phyloP scores from a whole-genome alignment of 2,797 vertebrate genomes.

The Pseudochromis fuscus region DNA sequence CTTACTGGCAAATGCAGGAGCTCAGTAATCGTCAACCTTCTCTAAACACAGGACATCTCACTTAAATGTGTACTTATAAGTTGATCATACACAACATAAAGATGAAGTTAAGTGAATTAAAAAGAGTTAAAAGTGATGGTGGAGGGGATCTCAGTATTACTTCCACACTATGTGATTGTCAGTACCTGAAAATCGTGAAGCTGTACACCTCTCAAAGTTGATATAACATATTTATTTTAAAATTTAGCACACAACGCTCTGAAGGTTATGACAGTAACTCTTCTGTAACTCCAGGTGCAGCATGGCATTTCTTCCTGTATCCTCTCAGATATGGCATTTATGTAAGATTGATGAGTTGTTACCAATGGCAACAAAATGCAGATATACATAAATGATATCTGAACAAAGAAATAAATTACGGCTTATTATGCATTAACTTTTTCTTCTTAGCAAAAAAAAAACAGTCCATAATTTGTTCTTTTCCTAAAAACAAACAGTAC shows the following conservation, averaged over 20 bases:
- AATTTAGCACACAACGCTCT: too few species aligned
- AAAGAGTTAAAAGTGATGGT: not conserved
- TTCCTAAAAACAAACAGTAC: conserved; percentile 5
- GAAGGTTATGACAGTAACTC: not conserved
- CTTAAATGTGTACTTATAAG: too few species aligned
- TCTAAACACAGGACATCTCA: too few species aligned
- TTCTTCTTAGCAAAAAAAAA: not conserved
- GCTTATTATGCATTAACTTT: conserved; percentile 1
- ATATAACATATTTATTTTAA: too few species aligned
- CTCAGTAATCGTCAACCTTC: not conserved
- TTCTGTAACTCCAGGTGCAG: conserved; percentile 9
- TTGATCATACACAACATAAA: not conserved
- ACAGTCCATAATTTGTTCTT: not conserved
- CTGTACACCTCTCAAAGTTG: not conserved
- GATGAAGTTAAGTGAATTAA: not conserved
- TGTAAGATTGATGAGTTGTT: conserved; percentile 38
- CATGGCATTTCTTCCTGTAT: conserved; percentile 25
- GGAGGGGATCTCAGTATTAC: not conserved
- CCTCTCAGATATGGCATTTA: conserved; percentile 51
- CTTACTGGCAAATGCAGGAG: not conserved
- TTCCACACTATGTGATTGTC: not conserved
- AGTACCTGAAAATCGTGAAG: not conserved
- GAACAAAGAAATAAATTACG: not conserved
- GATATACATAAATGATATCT: fast-evolving
- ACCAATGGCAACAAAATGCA: conserved; percentile 2